Evolutionary conservation across 2,113 vertebrate genomes (phyloP).

Genomic region (Orthonyx spaldingii): DNA sequence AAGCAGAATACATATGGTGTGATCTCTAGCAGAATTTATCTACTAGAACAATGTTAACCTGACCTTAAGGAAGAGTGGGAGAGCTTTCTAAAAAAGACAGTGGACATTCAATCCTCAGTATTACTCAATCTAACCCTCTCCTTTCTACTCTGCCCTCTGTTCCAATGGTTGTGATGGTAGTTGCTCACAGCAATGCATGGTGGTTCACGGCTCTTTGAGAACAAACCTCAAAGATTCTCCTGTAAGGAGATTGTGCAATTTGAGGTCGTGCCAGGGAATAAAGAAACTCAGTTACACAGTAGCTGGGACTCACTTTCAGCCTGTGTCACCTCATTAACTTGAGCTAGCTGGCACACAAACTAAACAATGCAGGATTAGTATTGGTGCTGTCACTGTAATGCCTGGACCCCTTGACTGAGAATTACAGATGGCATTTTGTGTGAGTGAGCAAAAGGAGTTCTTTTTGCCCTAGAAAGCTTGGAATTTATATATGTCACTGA

Average conservation of each 20-base stretch:
- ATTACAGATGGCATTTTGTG: background rate
- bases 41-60: background rate
- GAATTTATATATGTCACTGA: background rate
- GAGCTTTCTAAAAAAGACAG: background rate
- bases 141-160: background rate
- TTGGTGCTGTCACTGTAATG: fast-evolving
- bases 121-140: fast-evolving
- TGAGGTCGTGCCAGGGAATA: background rate
- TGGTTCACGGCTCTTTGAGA: background rate
- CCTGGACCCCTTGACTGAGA: background rate
- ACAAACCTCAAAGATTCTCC: background rate
- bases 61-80: background rate
- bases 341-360: background rate
- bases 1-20: background rate
- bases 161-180: background rate
- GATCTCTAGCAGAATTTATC: background rate
- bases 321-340: background rate
- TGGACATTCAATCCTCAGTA: background rate
- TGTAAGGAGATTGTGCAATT: background rate
- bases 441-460: background rate
- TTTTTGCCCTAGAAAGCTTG: background rate
- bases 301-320: background rate
- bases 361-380: background rate
- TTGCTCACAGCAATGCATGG: background rate
- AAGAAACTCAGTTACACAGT: background rate